Evolutionary conservation across 2,888 invertebrate genomes (phyloP), one percentile per base, ranked within the genome.

Genomic region (Lasioglossum pauxillum): DNA sequence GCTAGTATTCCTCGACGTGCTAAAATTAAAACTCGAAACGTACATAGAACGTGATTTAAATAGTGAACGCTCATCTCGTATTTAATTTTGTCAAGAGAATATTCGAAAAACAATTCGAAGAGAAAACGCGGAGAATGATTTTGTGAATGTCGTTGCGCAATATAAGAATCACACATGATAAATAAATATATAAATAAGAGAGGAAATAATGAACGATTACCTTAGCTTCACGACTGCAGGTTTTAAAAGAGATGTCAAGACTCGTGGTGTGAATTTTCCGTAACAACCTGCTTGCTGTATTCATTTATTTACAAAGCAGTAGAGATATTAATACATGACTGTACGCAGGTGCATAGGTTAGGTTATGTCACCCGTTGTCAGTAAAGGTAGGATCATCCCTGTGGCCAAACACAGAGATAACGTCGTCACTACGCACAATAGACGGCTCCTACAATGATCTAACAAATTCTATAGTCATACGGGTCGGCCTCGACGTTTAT

Each of bases 221-320:
- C 92, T 94, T 93, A 87, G 90, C 87, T 83, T 93, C 89, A 64
- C 88, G 92, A 87, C 90, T 91, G 85, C 87, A 88, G 80, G 89
- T 87, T 84, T 87, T 86, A 80, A 90, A 87, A 82, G 93, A 89
- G 72, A 92, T 84, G 90, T 93, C 93, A 88, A 93, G 93, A 90
- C 89, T 91, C 85, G 90, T 88, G 67, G 89, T 85, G 78, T 71
- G 78, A 86, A 91, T 88, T 93, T 91, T 91, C 90, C 86, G 92
- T 88, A 86, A 91, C 91, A 86, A 92, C 92, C 91, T 93, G 77
- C 88, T 92, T 78, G 90, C 91, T 90, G 90, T 87, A 93, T 90
- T 94, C 94, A 94, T 94, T 94, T 94, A 94, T 93, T 91, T 87
- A 74, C 86, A 78, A 85, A 75, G 86, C 75, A 81, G 85, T 78